Base-by-base conservation (phyloP, 2,113 vertebrate genomes). In the Sciurus niger region DNA sequence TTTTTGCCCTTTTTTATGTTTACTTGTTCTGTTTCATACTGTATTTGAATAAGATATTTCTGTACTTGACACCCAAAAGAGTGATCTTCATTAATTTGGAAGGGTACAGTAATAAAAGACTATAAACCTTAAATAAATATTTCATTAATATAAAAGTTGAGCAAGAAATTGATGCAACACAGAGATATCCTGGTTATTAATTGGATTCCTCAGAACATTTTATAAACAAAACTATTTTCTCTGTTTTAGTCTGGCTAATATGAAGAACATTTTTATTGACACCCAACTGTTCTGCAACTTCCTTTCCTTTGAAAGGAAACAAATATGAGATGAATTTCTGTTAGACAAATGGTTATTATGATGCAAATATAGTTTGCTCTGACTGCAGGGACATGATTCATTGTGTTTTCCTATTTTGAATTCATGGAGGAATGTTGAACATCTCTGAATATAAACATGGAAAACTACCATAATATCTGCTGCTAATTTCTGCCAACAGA, bases 401-500 rank as follows among this genome's bases (percentile, higher is more conserved):
- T 94, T 97, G 95, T 97, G 89, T 96, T 98, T 98, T 98, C n/a
- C 17, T 96, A 89, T 96, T 98, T 96, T 94, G 85, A 97, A 97
- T 96, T 98, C 97, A 96, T 60, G 93, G 53, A 84, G 22, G 96
- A 96, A 97, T 98, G 97, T 98, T 97, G 96, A 97, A 93, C 87
- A 93, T 98, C 96, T 97, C 95, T 83, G 98, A 98, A 98, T 97
- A 98, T 98, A 98, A 98, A 98, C 93, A 70, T 96, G 96, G 97
- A 98, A 97, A 98, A 98, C 90, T 98, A 98, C 96, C 10, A 77
- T 96, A 99, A 98, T 98, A 99, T 98, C 98, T 99, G 98, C 93
- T 98, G 77, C 97, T 98, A 98, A 98, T 98, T 99, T 98, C 97
- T 98, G 94, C 97, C 98, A 98, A 98, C 98, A 98, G 97, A 98